These are phyloP conservation scores for Rhagophthalmus giganteus DNA, from an alignment of 2,888 invertebrate genomes.

Conservation along the genomic window DNA sequence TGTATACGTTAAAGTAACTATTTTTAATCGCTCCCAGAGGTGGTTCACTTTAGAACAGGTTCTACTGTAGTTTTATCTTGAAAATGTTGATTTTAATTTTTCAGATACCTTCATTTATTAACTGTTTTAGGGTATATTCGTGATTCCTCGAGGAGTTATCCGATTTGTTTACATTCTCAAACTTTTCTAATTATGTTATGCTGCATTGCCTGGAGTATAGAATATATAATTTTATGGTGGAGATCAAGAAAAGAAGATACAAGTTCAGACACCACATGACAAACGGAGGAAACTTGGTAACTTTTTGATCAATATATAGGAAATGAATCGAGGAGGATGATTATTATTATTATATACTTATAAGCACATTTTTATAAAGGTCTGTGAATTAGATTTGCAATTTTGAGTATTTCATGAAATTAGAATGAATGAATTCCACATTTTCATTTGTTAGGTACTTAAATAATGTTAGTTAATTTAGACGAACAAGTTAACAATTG, in stretches of 20 bases:
- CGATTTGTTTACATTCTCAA: constrained; percentile 72
- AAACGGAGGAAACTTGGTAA: constrained; percentile 28
- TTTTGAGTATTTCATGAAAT: neutral
- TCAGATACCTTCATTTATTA: no score
- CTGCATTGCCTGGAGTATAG: constrained; percentile 69
- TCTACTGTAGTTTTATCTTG: no score
- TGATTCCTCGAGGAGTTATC: constrained; percentile 69
- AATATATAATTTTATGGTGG: constrained; percentile 57
- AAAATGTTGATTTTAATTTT: no score
- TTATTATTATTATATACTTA: no score
- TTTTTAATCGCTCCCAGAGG: no score
- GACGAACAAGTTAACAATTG: no score
- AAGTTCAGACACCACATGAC: constrained; percentile 48
- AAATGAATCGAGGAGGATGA: no score
- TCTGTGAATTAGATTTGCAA: constrained; percentile 23
- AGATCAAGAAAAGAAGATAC: constrained; percentile 55
- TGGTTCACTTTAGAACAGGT: no score
- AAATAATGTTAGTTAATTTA: no score
- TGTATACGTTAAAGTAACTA: no score
- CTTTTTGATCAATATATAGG: neutral
- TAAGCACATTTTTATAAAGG: constrained; percentile 11
- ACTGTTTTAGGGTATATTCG: constrained; percentile 75
- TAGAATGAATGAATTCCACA: no score
- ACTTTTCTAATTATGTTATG: constrained; percentile 71
- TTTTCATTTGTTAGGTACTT: no score